These are phyloP conservation scores for Nasonovia ribisnigri DNA, from an alignment of 2,888 invertebrate species.

Conservation along the genomic window DNA sequence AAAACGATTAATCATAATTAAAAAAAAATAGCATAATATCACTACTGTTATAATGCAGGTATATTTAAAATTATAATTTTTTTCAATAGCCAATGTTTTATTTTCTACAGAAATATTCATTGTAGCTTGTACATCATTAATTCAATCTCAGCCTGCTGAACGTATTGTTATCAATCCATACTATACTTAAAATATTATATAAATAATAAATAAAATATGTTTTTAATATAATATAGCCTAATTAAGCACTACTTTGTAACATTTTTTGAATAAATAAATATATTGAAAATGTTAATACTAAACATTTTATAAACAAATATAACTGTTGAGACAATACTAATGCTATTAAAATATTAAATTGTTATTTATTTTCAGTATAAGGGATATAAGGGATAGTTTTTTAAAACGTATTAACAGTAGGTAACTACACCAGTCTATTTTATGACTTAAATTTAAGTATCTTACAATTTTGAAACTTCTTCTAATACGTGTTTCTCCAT, in stretches of 20 bases:
- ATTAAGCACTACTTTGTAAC: not conserved
- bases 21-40: not conserved
- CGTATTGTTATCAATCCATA: not conserved
- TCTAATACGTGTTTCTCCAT: constrained; percentile 56
- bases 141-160: not conserved
- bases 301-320: not conserved
- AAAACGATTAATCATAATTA: too few relatives aligned
- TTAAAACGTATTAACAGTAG: not conserved
- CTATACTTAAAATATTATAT: not conserved
- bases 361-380: not conserved
- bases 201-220: not conserved
- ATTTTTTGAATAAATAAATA: not conserved
- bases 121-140: not conserved
- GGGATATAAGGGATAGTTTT: not conserved
- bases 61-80: too few relatives aligned
- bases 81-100: not conserved
- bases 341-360: not conserved
- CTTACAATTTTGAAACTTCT: constrained; percentile 57
- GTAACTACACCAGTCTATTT: not conserved
- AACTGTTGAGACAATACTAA: not conserved
- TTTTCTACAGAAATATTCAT: not conserved
- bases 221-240: not conserved
- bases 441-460: constrained; percentile 48
- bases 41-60: too few relatives aligned
- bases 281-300: not conserved